Evolutionary conservation across 2,113 vertebrate species (phyloP).

Genomic region (Labeo catla): DNA sequence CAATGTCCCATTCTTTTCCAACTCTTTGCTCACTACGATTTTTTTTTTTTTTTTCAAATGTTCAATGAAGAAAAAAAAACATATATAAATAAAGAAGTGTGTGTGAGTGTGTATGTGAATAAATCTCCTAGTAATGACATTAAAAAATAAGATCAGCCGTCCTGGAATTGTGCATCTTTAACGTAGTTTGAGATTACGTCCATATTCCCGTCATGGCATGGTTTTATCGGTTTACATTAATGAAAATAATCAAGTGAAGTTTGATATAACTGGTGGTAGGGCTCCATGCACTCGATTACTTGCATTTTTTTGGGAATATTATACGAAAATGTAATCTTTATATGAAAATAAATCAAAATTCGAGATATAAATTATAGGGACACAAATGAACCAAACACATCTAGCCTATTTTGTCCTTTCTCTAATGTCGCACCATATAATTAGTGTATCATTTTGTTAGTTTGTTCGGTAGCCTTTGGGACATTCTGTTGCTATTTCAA

Average conservation of each 20-base stretch:
- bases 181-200: not conserved
- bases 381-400: conserved; percentile 83
- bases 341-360: conserved; percentile 68
- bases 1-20: conserved; percentile 75
- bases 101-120: not conserved
- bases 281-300: not conserved
- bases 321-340: conserved; percentile 67
- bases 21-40: conserved; percentile 47
- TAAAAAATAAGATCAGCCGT: not conserved
- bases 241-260: not conserved
- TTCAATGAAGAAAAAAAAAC: not conserved
- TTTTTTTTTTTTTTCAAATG: not conserved
- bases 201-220: not conserved
- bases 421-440: not conserved
- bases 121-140: not conserved
- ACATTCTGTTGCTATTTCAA: not conserved
- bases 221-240: not conserved
- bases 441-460: not conserved
- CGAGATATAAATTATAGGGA: conserved; percentile 66
- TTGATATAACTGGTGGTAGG: not conserved
- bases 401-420: conserved; percentile 46
- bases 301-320: conserved; percentile 80
- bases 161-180: not conserved
- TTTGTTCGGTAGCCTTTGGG: not conserved
- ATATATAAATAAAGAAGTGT: not conserved